Evolutionary conservation across 2,113 vertebrate species (phyloP).

Genomic region (Neofelis nebulosa): DNA sequence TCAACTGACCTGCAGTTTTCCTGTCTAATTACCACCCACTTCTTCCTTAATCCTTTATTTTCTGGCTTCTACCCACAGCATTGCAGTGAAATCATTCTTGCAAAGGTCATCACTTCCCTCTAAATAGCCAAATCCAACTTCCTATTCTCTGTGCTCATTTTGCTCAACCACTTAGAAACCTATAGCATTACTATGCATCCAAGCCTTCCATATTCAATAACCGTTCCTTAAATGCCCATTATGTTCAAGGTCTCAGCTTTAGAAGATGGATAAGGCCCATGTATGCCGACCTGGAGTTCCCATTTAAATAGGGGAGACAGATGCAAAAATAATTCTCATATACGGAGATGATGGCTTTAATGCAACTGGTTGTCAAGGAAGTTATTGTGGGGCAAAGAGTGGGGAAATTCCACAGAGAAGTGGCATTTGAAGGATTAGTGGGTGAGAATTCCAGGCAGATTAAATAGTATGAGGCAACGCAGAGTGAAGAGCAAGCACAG

Average conservation of each 20-base stretch:
- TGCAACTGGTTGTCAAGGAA: background rate
- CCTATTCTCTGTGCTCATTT: background rate
- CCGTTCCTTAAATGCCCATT: background rate
- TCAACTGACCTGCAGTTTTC: constrained; percentile 17
- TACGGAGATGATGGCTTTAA: background rate
- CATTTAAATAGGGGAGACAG: background rate
- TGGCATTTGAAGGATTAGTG: background rate
- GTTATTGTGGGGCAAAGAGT: background rate
- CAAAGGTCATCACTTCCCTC: constrained; percentile 44
- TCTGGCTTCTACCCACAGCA: background rate
- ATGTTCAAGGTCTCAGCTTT: background rate
- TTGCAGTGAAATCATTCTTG: constrained; percentile 18
- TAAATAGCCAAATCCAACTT: constrained; percentile 22
- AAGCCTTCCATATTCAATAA: background rate
- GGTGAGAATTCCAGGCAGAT: background rate
- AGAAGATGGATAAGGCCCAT: background rate
- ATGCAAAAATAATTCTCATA: background rate
- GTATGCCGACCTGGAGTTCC: background rate
- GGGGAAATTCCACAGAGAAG: background rate
- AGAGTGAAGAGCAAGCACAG: background rate
- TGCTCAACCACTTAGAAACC: background rate
- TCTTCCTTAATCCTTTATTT: constrained; percentile 31
- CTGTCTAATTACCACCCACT: constrained; percentile 19
- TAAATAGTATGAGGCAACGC: background rate
- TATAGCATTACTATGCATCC: background rate